These are phyloP conservation scores for Hyperoplus lanceolatus DNA, from an alignment of 2,797 vertebrate genomes.

Conservation along the genomic window DNA sequence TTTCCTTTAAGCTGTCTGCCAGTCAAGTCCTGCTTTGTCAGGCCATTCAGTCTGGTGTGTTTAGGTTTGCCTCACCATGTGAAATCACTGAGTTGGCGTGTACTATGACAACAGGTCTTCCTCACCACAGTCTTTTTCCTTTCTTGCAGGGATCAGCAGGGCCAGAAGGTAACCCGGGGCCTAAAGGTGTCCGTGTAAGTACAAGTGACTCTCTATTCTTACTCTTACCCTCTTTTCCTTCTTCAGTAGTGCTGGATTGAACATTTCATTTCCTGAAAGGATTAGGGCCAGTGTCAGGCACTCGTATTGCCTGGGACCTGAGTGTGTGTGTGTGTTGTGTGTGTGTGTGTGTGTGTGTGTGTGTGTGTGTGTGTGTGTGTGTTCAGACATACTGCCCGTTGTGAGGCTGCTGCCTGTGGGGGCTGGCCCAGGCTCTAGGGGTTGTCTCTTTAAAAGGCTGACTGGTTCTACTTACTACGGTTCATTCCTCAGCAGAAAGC, in stretches of 20 bases:
- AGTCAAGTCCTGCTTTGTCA: slow-evolving; percentile 8
- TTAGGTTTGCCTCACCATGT: slow-evolving; percentile 9
- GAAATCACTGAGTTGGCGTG: slow-evolving; percentile 13
- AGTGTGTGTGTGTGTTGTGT: slow-evolving; percentile 23
- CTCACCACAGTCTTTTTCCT: slow-evolving; percentile 59
- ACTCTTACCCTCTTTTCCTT: slow-evolving; percentile 16
- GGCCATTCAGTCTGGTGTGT: neutral
- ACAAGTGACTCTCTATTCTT: slow-evolving; percentile 53
- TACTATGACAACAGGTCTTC: slow-evolving; percentile 31
- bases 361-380: too few species aligned
- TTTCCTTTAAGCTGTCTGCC: slow-evolving; percentile 16
- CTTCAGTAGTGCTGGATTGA: slow-evolving; percentile 51
- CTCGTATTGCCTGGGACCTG: slow-evolving; percentile 35
- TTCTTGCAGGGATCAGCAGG: slow-evolving; percentile 92
- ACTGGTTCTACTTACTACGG: slow-evolving; percentile 36
- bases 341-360: too few species aligned
- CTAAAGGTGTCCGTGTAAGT: slow-evolving; percentile 97
- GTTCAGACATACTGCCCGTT: slow-evolving; percentile 32
- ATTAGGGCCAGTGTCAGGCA: slow-evolving; percentile 67
- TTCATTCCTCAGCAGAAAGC: slow-evolving; percentile 37
- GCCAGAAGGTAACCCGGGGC: slow-evolving; percentile 94
- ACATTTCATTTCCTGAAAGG: slow-evolving; percentile 77
- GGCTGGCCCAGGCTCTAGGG: slow-evolving; percentile 34
- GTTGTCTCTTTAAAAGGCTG: slow-evolving; percentile 44
- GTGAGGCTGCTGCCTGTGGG: slow-evolving; percentile 39